Percentiles rank a stretch among this genome's conserved stretches.
Conservation (phyloP, 2,888 invertebrate species). For the Aleiodes alternator region DNA sequence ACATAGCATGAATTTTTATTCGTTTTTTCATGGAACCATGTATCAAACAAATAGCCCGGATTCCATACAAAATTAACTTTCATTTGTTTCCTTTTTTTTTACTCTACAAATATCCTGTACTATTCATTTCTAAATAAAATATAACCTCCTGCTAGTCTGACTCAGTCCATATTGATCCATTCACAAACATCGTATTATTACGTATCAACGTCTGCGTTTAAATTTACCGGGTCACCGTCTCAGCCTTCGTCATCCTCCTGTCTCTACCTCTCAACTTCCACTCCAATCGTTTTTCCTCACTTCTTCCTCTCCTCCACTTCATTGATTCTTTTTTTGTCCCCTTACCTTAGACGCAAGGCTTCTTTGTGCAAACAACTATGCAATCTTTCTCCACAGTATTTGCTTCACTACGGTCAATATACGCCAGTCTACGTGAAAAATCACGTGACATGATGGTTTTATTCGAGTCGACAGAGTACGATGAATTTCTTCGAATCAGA, state of each 20-base stretch:
- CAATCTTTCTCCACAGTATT: constrained; percentile 47
- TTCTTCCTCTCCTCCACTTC: constrained; percentile 15
- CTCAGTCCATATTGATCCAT: constrained; percentile 20
- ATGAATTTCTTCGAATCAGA: constrained; percentile 4
- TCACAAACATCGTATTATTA: constrained; percentile 31
- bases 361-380: constrained; percentile 51
- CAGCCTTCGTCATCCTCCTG: constrained; percentile 21
- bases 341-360: constrained; percentile 6
- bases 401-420: constrained; percentile 30
- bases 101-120: not conserved
- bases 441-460: constrained; percentile 37
- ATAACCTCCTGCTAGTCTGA: not conserved
- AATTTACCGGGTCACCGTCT: constrained; percentile 36
- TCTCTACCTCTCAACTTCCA: constrained; percentile 15
- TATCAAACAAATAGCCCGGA: constrained; percentile 32
- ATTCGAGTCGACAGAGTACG: constrained; percentile 18
- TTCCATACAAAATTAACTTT: constrained; percentile 29
- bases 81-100: constrained; percentile 11
- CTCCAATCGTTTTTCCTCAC: constrained; percentile 1
- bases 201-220: constrained; percentile 7
- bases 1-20: constrained; percentile 16
- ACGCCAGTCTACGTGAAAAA: constrained; percentile 21
- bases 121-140: constrained; percentile 4
- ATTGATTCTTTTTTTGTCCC: constrained; percentile 7
- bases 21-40: constrained; percentile 19